phyloP scores from a whole-genome alignment of 2,113 vertebrate genomes.

The Sarotherodon lohbergeri region DNA sequence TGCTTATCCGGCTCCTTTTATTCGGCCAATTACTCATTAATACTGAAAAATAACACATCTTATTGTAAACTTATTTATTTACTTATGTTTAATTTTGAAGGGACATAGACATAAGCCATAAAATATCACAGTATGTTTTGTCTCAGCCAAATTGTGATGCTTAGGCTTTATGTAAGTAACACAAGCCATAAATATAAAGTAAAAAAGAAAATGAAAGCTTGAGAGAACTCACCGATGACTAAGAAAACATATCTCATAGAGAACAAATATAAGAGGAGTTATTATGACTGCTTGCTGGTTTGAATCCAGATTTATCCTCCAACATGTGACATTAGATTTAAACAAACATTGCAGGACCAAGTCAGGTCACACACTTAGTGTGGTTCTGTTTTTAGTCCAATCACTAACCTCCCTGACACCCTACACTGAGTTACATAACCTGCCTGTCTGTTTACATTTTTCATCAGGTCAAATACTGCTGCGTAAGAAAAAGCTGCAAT shows the following conservation, averaged over 20 bases:
- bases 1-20: slow-evolving; percentile 1
- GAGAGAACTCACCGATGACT: neutral
- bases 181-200: neutral
- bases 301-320: slow-evolving; percentile 1
- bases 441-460: slow-evolving; percentile 61
- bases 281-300: neutral
- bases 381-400: slow-evolving; percentile 46
- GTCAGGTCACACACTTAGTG: slow-evolving; percentile 26
- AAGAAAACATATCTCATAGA: neutral
- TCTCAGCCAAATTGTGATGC: neutral
- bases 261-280: neutral
- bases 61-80: neutral
- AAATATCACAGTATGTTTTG: neutral
- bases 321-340: slow-evolving; percentile 22
- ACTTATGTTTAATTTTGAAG: neutral
- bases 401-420: slow-evolving; percentile 33
- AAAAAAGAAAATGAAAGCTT: neutral
- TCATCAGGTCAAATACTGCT: slow-evolving; percentile 58
- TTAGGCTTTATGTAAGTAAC: neutral
- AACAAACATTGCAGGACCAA: slow-evolving; percentile 3
- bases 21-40: slow-evolving; percentile 37
- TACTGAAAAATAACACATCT: slow-evolving; percentile 8
- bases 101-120: neutral
- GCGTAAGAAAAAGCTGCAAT: slow-evolving; percentile 39
- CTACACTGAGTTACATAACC: slow-evolving; percentile 52